Conservation (phyloP, 1,140 invertebrate species). For the Drosophila varians region DNA sequence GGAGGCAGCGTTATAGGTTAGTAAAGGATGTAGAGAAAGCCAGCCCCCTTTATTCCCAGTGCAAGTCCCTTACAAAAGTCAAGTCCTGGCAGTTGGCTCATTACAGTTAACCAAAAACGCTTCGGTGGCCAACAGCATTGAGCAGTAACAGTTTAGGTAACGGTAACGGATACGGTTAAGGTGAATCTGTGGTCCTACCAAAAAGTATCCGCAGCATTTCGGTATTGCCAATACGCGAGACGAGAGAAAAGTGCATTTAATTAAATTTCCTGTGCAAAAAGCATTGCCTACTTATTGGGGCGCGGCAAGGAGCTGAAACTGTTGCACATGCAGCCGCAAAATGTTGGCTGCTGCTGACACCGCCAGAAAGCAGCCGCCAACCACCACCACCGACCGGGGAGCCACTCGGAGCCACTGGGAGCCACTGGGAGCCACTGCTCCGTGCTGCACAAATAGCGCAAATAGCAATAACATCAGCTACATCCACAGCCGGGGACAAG, state of each 20-base stretch:
- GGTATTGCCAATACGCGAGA: conserved; percentile 22
- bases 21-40: background rate
- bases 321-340: conserved; percentile 66
- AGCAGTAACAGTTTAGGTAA: background rate
- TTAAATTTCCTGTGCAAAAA: conserved; percentile 70
- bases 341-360: conserved; percentile 45
- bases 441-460: conserved; percentile 35
- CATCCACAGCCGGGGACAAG: conserved; percentile 10
- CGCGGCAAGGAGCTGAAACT: conserved; percentile 41
- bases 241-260: conserved; percentile 55
- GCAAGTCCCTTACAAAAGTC: conserved; percentile 48
- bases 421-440: conserved; percentile 36
- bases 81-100: conserved; percentile 47
- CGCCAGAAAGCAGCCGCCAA: conserved; percentile 19
- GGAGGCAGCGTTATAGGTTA: too few species aligned
- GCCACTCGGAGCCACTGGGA: background rate
- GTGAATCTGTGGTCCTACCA: conserved; percentile 22
- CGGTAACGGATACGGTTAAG: conserved; percentile 8
- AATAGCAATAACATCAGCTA: conserved; percentile 50
- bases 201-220: conserved; percentile 36
- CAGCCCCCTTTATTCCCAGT: background rate
- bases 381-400: conserved; percentile 20
- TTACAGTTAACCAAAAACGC: conserved; percentile 20
- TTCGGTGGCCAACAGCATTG: conserved; percentile 35
- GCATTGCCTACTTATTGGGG: conserved; percentile 60